A percentile compares a stretch with the other conserved stretches of the same genome.
These are phyloP conservation scores for Ophthalmotilapia sp. DNA, from an alignment of 2,113 vertebrate genomes.

Conservation along the genomic window DNA sequence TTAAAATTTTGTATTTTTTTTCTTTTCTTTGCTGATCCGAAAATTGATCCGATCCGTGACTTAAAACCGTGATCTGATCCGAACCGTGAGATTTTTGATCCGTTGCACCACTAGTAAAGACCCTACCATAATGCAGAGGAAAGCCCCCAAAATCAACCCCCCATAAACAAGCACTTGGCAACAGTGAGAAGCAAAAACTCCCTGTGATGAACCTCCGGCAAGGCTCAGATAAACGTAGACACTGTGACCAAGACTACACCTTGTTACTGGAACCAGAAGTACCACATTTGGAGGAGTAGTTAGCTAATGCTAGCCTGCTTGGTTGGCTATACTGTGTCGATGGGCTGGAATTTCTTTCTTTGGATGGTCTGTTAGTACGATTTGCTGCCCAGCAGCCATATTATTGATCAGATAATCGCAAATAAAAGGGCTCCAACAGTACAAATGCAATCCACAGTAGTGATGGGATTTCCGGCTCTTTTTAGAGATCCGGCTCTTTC, in stretches of 20 bases:
- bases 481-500: no score
- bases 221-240: not conserved
- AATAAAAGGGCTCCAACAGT: not conserved
- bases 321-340: not conserved
- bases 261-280: not conserved
- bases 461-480: no score
- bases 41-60: no score
- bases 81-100: no score
- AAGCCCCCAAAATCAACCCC: not conserved
- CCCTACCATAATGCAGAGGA: not conserved
- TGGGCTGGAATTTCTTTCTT: not conserved
- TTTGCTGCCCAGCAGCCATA: not conserved
- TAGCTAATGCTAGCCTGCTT: not conserved
- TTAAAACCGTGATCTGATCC: no score
- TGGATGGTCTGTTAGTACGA: not conserved
- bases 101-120: not conserved
- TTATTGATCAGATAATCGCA: not conserved
- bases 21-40: no score
- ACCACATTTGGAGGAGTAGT: not conserved
- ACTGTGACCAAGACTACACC: not conserved
- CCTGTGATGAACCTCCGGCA: not conserved
- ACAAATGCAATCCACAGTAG: not conserved
- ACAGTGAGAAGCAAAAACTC: not conserved
- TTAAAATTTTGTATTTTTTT: no score
- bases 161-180: not conserved